Percentiles rank a stretch among this genome's conserved stretches.
phyloP scores from a whole-genome alignment of 1,140 invertebrate species.

The Batillaria attramentaria region DNA sequence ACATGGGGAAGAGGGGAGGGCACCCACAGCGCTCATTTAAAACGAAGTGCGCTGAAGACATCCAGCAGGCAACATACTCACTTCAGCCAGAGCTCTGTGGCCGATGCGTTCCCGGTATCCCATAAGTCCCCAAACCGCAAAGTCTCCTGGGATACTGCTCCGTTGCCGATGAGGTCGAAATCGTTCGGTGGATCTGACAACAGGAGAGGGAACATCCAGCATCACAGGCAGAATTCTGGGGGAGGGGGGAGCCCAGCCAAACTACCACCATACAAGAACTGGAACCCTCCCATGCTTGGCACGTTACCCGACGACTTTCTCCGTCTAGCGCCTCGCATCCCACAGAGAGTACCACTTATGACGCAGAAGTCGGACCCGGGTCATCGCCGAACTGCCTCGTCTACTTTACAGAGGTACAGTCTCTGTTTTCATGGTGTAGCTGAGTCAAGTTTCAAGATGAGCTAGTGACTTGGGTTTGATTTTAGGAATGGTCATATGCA shows the following conservation, averaged over 20 bases:
- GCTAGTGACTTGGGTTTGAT: neutral
- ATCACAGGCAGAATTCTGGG: conserved; percentile 22
- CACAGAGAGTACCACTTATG: conserved; percentile 24
- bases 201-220: conserved; percentile 3
- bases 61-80: conserved; percentile 9
- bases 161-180: conserved; percentile 21
- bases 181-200: conserved; percentile 26
- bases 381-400: conserved; percentile 14
- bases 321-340: conserved; percentile 65
- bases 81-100: conserved; percentile 1
- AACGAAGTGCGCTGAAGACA: conserved; percentile 19
- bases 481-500: no score
- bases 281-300: conserved; percentile 87
- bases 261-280: conserved; percentile 66
- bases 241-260: conserved; percentile 29
- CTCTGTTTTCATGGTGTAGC: neutral
- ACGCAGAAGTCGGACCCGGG: conserved; percentile 20
- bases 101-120: neutral
- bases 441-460: no score
- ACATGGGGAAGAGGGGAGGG: conserved; percentile 3
- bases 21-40: neutral
- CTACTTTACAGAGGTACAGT: conserved; percentile 12
- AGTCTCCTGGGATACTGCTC: conserved; percentile 21
- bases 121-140: conserved; percentile 1
- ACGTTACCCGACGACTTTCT: conserved; percentile 87